Conservation (phyloP, 2,888 invertebrate genomes). For the Geophilus truncorum region DNA sequence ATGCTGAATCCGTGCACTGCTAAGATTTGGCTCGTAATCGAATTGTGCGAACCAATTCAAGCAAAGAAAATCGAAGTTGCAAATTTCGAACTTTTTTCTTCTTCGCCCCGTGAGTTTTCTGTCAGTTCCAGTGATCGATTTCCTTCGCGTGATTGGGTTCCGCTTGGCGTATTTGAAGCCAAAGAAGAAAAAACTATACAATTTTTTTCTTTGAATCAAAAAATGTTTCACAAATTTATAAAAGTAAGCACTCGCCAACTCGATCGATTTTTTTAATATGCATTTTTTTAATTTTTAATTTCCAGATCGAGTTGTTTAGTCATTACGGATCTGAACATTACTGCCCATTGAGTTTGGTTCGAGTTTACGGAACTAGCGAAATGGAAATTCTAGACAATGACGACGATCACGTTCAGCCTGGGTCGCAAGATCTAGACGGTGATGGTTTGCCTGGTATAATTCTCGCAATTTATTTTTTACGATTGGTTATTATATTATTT, state of each 20-base stretch:
- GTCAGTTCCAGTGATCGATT: conserved; percentile 82
- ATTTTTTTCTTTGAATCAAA: conserved; percentile 72
- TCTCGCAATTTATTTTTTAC: conserved; percentile 42
- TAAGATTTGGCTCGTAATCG: conserved; percentile 91
- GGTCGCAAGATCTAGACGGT: conserved; percentile 56
- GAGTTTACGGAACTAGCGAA: conserved; percentile 88
- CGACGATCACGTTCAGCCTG: conserved; percentile 49
- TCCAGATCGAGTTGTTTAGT: conserved; percentile 70
- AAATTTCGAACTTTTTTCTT: conserved; percentile 96
- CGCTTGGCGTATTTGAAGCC: conserved; percentile 79
- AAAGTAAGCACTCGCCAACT: conserved; percentile 59
- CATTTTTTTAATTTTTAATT: conserved; percentile 39
- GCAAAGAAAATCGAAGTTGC: conserved; percentile 89
- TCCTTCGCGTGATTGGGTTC: conserved; percentile 86
- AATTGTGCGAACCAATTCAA: conserved; percentile 96
- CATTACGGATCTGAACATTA: conserved; percentile 97
- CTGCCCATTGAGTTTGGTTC: conserved; percentile 93
- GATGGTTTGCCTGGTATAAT: conserved; percentile 42
- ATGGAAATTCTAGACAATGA: conserved; percentile 49
- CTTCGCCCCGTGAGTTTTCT: conserved; percentile 85
- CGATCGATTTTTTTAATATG: no score
- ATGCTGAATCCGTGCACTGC: conserved; percentile 94
- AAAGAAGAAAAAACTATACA: conserved; percentile 82
- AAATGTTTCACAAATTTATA: conserved; percentile 80
- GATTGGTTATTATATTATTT: background rate